These are phyloP conservation scores for Limnothrissa miodon DNA, from an alignment of 2,113 vertebrate genomes.

Conservation along the genomic window DNA sequence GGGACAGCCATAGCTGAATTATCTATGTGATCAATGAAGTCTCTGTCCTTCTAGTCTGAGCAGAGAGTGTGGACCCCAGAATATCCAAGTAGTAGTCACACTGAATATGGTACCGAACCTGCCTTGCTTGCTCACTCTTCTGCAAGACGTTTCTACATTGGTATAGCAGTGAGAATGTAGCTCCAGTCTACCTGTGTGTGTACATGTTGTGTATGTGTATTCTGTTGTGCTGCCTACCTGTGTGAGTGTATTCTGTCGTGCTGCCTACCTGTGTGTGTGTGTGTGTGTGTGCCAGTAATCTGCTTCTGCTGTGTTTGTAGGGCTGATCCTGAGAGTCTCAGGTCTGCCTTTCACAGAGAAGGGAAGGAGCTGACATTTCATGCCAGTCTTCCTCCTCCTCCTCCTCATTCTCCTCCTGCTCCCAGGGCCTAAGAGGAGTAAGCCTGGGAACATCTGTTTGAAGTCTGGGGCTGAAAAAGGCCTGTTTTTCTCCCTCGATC, in stretches of 20 bases:
- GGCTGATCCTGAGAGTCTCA: not conserved
- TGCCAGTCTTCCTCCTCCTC: not conserved
- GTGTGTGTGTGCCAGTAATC: not conserved
- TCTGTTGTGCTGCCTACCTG: no score
- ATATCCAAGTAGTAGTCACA: not conserved
- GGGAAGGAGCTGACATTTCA: constrained; percentile 5
- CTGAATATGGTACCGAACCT: not conserved
- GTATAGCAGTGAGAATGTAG: not conserved
- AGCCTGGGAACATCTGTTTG: constrained; percentile 46
- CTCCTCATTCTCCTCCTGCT: not conserved
- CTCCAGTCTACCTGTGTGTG: not conserved
- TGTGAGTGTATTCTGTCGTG: not conserved
- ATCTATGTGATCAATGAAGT: no score
- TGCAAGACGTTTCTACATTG: not conserved
- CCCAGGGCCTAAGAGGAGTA: constrained; percentile 19
- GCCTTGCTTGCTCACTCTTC: not conserved
- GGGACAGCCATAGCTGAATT: no score
- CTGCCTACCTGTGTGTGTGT: not conserved
- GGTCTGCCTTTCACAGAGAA: not conserved
- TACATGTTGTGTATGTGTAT: not conserved
- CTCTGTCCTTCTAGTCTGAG: no score
- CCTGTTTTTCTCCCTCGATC: constrained; percentile 41
- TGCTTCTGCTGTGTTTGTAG: not conserved
- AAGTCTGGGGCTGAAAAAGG: constrained; percentile 65
- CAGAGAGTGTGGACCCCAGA: no score